These are phyloP conservation scores for Pseudotriccus pelzelni DNA, from an alignment of 2,797 vertebrate genomes.

Conservation along the genomic window DNA sequence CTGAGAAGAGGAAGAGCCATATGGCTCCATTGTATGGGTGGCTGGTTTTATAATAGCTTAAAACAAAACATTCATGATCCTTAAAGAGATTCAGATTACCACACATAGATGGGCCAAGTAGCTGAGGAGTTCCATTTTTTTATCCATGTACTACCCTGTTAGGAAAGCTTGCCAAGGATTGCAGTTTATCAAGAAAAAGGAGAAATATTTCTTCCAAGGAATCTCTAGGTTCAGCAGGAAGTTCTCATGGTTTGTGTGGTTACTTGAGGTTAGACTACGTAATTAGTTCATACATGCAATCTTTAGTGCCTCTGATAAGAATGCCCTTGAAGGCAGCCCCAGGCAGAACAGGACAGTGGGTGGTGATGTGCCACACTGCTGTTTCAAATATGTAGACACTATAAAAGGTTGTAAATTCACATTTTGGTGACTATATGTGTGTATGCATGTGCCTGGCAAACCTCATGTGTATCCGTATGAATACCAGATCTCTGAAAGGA, in stretches of 20 bases:
- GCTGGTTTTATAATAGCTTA: background rate
- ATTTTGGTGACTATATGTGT: rapidly evolving
- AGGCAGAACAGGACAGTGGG: background rate
- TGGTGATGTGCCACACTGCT: background rate
- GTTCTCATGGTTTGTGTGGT: background rate
- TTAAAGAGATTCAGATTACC: background rate
- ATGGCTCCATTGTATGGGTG: background rate
- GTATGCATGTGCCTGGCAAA: background rate
- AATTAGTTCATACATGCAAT: background rate
- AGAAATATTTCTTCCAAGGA: background rate
- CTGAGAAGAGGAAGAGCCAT: background rate
- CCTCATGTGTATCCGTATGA: background rate
- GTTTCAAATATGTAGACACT: background rate
- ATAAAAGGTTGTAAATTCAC: background rate
- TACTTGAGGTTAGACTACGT: background rate
- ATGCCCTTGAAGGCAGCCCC: background rate
- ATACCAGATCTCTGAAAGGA: background rate
- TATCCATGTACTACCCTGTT: background rate
- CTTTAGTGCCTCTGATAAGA: background rate
- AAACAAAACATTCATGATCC: background rate
- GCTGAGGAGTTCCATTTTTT: background rate
- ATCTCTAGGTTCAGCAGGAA: background rate
- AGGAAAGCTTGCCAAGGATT: background rate
- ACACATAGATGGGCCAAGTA: background rate
- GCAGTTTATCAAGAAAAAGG: background rate